Evolutionary conservation across 2,113 vertebrate species (phyloP), one percentile per base, ranked within the genome.

Genomic region (Bos javanicus): DNA sequence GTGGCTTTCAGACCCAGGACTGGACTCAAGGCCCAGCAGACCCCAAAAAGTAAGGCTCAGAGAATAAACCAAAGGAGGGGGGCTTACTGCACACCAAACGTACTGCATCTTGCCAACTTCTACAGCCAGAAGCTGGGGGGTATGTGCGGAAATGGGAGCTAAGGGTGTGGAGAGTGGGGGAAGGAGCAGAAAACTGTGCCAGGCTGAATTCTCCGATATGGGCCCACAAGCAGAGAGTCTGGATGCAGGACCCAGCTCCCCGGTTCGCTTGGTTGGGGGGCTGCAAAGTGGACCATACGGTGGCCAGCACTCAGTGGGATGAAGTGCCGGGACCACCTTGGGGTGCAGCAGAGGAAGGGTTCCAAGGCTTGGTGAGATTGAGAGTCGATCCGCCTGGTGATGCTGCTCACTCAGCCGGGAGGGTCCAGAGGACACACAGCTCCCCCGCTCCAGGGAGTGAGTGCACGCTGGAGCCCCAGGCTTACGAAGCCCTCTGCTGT

Each of bases 401-500:
- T 28, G 7, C 64, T 26, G 21, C 81, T 43, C 7, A 23, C n/a
- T 39, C 26, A 26, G 2, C 21, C 28, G 15, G 43, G 23, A 62
- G 56, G n/a, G 39, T 21, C 17, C 76, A 46, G 71, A 56, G 76
- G 36, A 4, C 67, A 30, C 7, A 0, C 8, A 46, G 25, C 4
- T n/a, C 6, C 25, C n/a, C 21, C 1, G 2, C 19, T 0, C 43
- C 0, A 8, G 25, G 12, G 30, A 13, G 21, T 9, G 17, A 23
- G 6, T 10, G 1, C 2, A 5, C 0, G 11, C 33, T 2, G 7
- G 86, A 28, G 46, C 11, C 16, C 23, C 5, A 11, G 19, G 1
- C 7, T 0, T 9, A 0, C 0, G 36, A 33, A 15, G 71, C 5
- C 17, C 39, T 5, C 36, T 4, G 19, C 1, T 6, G 0, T 3